These are phyloP conservation scores for Antigone vipio DNA, from an alignment of 2,113 vertebrate species.

Conservation along the genomic window DNA sequence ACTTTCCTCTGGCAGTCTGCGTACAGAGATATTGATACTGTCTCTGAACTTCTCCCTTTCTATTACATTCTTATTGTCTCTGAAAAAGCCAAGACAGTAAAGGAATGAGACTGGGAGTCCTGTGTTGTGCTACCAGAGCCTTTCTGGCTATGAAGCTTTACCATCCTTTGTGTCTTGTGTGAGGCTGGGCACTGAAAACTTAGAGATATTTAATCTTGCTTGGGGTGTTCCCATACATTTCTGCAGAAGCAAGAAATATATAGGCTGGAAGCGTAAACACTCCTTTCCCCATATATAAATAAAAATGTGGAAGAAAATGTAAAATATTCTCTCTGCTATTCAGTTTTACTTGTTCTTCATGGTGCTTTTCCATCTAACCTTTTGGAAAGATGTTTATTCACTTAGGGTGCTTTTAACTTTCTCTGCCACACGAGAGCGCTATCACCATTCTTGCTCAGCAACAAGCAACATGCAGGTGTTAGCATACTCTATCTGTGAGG, in stretches of 20 bases:
- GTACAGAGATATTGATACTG: not conserved
- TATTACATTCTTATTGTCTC: not conserved
- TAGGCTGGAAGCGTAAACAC: not conserved
- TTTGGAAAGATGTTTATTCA: not conserved
- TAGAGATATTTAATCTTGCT: not conserved
- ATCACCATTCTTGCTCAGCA: not conserved
- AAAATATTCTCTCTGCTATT: not conserved
- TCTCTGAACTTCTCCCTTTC: not conserved
- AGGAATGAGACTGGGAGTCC: not conserved
- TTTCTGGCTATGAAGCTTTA: not conserved
- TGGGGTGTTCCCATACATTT: not conserved
- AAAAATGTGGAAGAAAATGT: not conserved
- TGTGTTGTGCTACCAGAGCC: not conserved
- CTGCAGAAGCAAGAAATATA: not conserved
- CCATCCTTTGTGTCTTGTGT: not conserved
- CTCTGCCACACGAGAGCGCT: not conserved
- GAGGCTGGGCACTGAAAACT: not conserved
- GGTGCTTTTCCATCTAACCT: fast-evolving
- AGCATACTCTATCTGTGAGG: not conserved
- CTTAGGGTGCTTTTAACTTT: not conserved
- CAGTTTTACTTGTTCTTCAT: not conserved
- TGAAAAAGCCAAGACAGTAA: not conserved
- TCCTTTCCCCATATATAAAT: not conserved
- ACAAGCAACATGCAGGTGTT: not conserved
- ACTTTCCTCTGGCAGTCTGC: not conserved